Base-by-base conservation (phyloP, 1,140 invertebrate genomes). In the Tetramorium alpestre region DNA sequence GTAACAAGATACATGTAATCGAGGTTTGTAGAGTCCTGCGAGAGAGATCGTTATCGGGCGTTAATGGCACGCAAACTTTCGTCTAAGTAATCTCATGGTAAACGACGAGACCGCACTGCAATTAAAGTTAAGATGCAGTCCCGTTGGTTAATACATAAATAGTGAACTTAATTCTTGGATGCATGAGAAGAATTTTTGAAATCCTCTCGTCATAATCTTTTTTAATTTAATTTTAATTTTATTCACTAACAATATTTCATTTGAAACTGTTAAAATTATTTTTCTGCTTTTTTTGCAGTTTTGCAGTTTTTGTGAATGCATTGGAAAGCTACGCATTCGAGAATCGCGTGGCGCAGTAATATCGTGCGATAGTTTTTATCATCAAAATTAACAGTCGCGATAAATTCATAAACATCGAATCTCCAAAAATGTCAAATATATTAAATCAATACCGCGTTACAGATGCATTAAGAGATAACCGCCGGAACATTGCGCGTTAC, bases 31-130 rank as follows among this genome's bases (percentile, higher is more conserved):
- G 16, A 56, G 33, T n/a, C 64, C 64, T 67, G 49, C 64, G 47
- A 69, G 64, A 56, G 77, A 56, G 78, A 81, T 81, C 78, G 49
- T 81, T 81, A 81, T 81, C 64, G 49, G 33, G 49, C 78, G 78
- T 70, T 81, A 81, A 81, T 70, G 49, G 64, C 38, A 70, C 28
- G 33, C 62, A 25, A 80, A 81, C 64, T 81, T 81, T 69, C 38
- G 64, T 47, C 64, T 54, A 70, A 81, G 64, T 81, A 81, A 81
- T 70, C 78, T 70, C 49, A 3, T n/a, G 77, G 33, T 56, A 69
- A 67, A 44, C 44, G 7, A 67, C 25, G 22, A 22, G 25, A 11
- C 22, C 49, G n/a, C 16, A 69, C 38, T 69, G 78, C 49, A 41
- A 81, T 70, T 81, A 56, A 81, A 81, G 47, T 70, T 81, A 28